Evolutionary conservation across 2,113 vertebrate species (phyloP), one percentile per base, ranked within the genome.

Genomic region (Lipophrys pholis): DNA sequence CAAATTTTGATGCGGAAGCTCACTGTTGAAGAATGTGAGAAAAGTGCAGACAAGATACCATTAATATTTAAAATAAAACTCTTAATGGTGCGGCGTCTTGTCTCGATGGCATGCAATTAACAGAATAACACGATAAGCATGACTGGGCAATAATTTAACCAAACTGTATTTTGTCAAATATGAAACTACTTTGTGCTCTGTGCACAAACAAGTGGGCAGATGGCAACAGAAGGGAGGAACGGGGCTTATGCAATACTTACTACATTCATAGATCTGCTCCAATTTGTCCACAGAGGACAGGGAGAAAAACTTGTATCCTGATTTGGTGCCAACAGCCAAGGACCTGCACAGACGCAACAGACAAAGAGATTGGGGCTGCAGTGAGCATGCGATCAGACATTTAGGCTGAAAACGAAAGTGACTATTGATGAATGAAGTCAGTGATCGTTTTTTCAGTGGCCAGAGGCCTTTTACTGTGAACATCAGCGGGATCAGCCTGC

Each of bases 211-310:
- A 48, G 3, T 3, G 43, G 3, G 17, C 12, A 68, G 52, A 36
- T 14, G 6, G 1, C 6, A 40, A 42, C 11, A 14, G 9, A 48
- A 53, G 52, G 38, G 10, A 17, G 41, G 11, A 11, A 52, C 0
- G 49, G 35, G 30, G 46, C n/a, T 38, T 17, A 5, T 3, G 40
- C 0, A 46, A 49, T 78, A 98, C 98, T 97, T 94, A 99, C 98
- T 96, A 95, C 96, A 98, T 96, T 99, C 97, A 94, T 99, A 99
- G 88, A 99, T 99, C 93, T 99, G 98, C 90, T 99, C 97, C 93
- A 99, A 93, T 93, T 98, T 99, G 94, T 99, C 98, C 93, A 99
- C 97, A 73, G 96, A 97, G 73, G 97, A 98, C 84, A 99, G 93
- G 74, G 98, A 99, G 94, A 99, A 99, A 91, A 99, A 99, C 91